Percentiles rank a stretch among this genome's conserved stretches.
Conservation (phyloP, 2,888 invertebrate species). For the Synergus gifuensis region DNA sequence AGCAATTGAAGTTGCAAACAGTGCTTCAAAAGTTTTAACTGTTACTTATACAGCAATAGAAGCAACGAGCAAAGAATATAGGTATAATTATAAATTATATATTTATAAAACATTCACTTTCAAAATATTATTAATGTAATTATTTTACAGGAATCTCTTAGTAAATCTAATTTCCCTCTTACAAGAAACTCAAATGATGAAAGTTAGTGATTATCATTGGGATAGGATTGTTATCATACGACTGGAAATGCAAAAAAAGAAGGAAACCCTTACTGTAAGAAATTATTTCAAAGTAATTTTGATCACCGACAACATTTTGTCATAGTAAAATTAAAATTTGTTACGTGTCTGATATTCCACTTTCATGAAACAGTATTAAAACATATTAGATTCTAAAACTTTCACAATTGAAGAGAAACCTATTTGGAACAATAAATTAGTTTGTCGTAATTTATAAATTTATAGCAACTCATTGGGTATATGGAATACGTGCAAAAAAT, state of each 20-base stretch:
- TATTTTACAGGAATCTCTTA: constrained; percentile 63
- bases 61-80: constrained; percentile 69
- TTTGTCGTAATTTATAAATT: constrained; percentile 7
- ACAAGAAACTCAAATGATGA: constrained; percentile 64
- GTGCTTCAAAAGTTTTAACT: constrained; percentile 70
- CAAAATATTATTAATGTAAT: constrained; percentile 30
- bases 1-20: constrained; percentile 69
- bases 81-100: constrained; percentile 60
- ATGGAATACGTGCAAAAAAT: constrained; percentile 73
- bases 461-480: constrained; percentile 67
- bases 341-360: not conserved
- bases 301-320: not conserved
- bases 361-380: no score
- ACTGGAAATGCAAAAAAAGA: constrained; percentile 67
- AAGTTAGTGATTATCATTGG: constrained; percentile 68
- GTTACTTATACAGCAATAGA: constrained; percentile 70
- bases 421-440: constrained; percentile 26
- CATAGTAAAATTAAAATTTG: constrained; percentile 1
- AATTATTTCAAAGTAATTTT: constrained; percentile 14
- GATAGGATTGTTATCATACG: constrained; percentile 68
- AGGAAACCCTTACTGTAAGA: constrained; percentile 67
- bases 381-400: not conserved
- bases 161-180: constrained; percentile 66
- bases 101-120: not conserved
- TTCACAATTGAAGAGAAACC: not conserved